Evolutionary conservation across 1,140 invertebrate species (phyloP), one percentile per base, ranked within the genome.

Genomic region (Diachasma alloeum): DNA sequence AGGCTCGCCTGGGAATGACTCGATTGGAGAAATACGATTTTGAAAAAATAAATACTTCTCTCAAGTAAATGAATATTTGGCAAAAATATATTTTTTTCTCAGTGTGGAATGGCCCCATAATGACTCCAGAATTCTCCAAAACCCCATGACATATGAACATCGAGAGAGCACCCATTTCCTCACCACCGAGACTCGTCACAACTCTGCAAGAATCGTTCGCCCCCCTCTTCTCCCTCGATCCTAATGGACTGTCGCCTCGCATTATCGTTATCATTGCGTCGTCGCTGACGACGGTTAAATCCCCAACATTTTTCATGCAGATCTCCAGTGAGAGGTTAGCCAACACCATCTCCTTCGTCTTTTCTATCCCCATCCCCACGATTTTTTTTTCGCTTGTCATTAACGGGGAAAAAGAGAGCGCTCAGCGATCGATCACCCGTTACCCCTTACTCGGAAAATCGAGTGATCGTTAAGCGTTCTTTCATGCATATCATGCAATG

Each of bases 231-330:
- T 3, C 31, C 31, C 31, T 31, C 22, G 24, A 39, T 68, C 66
- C 82, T 85, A 85, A 85, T 85, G 83, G 83, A 85, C 82, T 85
- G 83, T 85, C 83, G 82, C 79, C 48, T 81, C 81, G 82, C 81
- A 83, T 85, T 83, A 85, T 85, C 84, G 84, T 85, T 83, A 85
- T 83, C 84, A 81, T 81, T 81, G 80, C 79, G 74, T 79, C 72
- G 46, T 31, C 76, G 83, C 79, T 83, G 83, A 85, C 84, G 84
- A 85, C 81, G 78, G 78, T 83, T 81, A 82, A 85, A 85, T 83
- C 84, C 82, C 81, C 74, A 76, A 56, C 84, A 85, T 85, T 85
- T 85, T 53, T 85, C 84, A 85, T 85, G 67, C 80, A 79, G 78
- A 79, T 79, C 74, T 56, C 56, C 39, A 74, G 39, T 74, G 72